A percentile compares a stretch with the other conserved stretches of the same genome.
phyloP scores from a whole-genome alignment of 2,113 vertebrate genomes.

The Verasper variegatus region DNA sequence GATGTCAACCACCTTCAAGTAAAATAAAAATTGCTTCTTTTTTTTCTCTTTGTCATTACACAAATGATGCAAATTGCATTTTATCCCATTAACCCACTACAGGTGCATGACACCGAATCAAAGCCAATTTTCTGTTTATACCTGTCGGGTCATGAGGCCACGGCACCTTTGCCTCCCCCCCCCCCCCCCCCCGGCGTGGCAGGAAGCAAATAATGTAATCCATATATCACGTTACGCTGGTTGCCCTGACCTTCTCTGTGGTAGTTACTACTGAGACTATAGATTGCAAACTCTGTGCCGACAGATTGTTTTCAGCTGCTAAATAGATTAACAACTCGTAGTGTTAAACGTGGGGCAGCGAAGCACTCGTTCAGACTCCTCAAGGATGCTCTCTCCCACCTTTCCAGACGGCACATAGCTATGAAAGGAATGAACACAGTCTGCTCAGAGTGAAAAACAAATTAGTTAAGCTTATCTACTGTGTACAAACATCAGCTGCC shows the following conservation, averaged over 20 bases:
- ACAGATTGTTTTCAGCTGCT: constrained; percentile 36
- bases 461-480: constrained; percentile 26
- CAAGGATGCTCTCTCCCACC: constrained; percentile 22
- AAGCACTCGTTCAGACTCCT: background rate
- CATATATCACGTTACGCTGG: constrained; percentile 24
- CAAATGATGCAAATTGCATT: background rate
- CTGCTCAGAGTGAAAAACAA: constrained; percentile 41
- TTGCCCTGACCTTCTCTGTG: constrained; percentile 48
- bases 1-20: constrained; percentile 66
- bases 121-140: constrained; percentile 20
- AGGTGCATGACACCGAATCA: constrained; percentile 18
- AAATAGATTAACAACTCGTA: constrained; percentile 40
- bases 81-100: constrained; percentile 14
- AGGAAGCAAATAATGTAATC: constrained; percentile 48
- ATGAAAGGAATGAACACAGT: constrained; percentile 36
- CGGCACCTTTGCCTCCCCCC: background rate
- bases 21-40: constrained; percentile 33
- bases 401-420: constrained; percentile 14
- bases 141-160: constrained; percentile 7
- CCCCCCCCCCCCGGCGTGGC: constrained; percentile 28
- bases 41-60: constrained; percentile 29
- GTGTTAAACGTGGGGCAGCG: constrained; percentile 22
- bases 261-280: constrained; percentile 15
- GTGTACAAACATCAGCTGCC: constrained; percentile 26
- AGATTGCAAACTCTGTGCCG: constrained; percentile 36